These are phyloP conservation scores for Enoplosus armatus DNA, from an alignment of 2,797 vertebrate genomes.

Conservation along the genomic window DNA sequence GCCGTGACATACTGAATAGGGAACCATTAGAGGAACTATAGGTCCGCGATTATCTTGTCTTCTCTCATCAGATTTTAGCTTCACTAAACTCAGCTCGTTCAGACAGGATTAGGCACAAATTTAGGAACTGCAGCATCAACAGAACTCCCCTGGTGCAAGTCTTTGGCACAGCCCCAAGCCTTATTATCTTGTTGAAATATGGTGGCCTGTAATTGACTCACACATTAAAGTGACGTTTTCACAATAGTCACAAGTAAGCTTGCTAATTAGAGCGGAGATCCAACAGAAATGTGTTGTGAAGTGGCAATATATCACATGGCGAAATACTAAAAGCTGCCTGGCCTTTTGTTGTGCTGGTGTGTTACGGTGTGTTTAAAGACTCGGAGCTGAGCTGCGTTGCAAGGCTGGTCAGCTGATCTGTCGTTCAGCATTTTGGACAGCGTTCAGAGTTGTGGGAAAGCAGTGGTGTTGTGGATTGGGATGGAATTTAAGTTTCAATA, in stretches of 20 bases:
- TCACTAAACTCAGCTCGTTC: slow-evolving; percentile 32
- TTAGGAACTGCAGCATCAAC: slow-evolving; percentile 33
- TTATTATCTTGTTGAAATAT: slow-evolving; percentile 57
- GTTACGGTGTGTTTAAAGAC: slow-evolving; percentile 16
- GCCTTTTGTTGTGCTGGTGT: slow-evolving; percentile 2
- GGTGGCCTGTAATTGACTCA: slow-evolving; percentile 61
- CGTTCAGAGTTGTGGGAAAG: background rate
- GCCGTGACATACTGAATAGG: background rate
- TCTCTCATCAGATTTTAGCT: slow-evolving; percentile 6
- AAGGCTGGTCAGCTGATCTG: background rate
- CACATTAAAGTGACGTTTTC: slow-evolving; percentile 59
- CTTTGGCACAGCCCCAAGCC: slow-evolving; percentile 39
- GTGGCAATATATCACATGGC: slow-evolving; percentile 30
- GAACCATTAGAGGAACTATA: background rate
- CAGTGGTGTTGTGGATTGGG: background rate
- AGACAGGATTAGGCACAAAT: slow-evolving; percentile 36
- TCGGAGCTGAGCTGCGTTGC: background rate
- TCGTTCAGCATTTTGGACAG: slow-evolving; percentile 7
- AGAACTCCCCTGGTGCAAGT: slow-evolving; percentile 18
- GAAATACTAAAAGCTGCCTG: background rate
- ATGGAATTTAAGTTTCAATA: background rate
- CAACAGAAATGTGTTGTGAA: slow-evolving; percentile 39
- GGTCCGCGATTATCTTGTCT: background rate
- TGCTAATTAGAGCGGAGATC: slow-evolving; percentile 58
- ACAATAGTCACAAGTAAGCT: slow-evolving; percentile 55